Percentiles rank a stretch among this genome's conserved stretches.
Evolutionary conservation across 1,140 invertebrate species (phyloP).

Genomic region (Micrasema minimum): DNA sequence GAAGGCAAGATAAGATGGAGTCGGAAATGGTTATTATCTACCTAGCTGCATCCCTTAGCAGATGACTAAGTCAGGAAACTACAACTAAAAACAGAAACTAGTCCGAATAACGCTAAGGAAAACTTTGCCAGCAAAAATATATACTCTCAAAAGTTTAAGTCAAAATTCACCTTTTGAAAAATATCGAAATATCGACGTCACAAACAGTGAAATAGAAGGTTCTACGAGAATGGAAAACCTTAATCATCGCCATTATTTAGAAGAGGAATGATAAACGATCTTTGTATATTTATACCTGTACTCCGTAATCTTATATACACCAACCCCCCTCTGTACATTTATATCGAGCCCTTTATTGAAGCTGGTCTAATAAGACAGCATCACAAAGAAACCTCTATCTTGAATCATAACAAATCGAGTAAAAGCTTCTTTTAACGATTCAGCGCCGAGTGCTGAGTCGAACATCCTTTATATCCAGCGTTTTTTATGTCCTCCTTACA

Average conservation of each 20-base stretch:
- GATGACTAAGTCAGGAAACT: too few species aligned
- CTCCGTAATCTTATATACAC: too few species aligned
- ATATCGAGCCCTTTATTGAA: too few species aligned
- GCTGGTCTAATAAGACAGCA: background rate
- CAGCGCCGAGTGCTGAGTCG: background rate
- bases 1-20: too few species aligned
- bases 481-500: too few species aligned
- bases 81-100: too few species aligned
- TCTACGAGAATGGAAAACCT: constrained; percentile 5
- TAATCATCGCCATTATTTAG: background rate
- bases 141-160: too few species aligned
- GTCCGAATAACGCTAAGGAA: too few species aligned
- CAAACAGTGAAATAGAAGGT: background rate
- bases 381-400: background rate
- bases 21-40: too few species aligned
- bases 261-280: constrained; percentile 5
- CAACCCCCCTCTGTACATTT: too few species aligned
- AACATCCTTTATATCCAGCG: constrained; percentile 10
- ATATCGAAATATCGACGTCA: constrained; percentile 9
- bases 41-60: too few species aligned
- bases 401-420: constrained; percentile 1
- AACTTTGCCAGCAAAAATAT: too few species aligned
- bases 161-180: constrained; percentile 7
- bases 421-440: constrained; percentile 4
- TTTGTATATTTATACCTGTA: background rate